Evolutionary conservation across 2,113 vertebrate species (phyloP).

Genomic region (Carassius auratus): DNA sequence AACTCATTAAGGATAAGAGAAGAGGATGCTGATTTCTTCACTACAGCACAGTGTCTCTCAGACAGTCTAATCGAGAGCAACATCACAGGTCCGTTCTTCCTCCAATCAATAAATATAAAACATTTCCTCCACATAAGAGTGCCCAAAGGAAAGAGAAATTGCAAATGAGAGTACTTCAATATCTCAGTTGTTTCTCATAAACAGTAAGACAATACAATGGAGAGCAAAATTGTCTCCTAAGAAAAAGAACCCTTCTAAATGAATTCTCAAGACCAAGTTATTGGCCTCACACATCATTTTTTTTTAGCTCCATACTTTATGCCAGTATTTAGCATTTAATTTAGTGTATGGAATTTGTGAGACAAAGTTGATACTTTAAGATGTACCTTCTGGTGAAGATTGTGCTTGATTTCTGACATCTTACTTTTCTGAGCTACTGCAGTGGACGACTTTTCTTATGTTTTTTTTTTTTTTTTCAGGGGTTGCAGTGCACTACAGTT

Average conservation of each 20-base stretch:
- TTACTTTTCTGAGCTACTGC: background rate
- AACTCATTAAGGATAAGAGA: constrained; percentile 74
- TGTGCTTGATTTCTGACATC: background rate
- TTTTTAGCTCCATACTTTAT: background rate
- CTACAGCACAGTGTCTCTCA: constrained; percentile 70
- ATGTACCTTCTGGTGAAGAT: background rate
- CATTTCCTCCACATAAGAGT: background rate
- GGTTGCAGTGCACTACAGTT: constrained; percentile 71
- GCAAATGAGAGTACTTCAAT: background rate
- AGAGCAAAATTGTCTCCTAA: constrained; percentile 1
- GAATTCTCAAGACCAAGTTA: background rate
- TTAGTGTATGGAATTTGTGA: background rate
- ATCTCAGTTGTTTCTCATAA: background rate
- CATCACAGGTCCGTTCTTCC: constrained; percentile 72
- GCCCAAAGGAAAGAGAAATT: background rate
- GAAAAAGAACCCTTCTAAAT: background rate
- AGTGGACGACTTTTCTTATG: background rate
- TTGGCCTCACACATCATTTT: background rate
- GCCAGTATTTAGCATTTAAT: background rate
- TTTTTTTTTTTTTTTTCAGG: constrained; percentile 62
- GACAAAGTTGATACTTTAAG: background rate
- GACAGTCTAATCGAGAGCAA: constrained; percentile 53
- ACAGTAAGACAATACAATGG: background rate
- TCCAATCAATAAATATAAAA: background rate
- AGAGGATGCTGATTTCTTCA: constrained; percentile 57